Base-by-base conservation (phyloP, 2,113 vertebrate species). In the Oceanodroma tethys region DNA sequence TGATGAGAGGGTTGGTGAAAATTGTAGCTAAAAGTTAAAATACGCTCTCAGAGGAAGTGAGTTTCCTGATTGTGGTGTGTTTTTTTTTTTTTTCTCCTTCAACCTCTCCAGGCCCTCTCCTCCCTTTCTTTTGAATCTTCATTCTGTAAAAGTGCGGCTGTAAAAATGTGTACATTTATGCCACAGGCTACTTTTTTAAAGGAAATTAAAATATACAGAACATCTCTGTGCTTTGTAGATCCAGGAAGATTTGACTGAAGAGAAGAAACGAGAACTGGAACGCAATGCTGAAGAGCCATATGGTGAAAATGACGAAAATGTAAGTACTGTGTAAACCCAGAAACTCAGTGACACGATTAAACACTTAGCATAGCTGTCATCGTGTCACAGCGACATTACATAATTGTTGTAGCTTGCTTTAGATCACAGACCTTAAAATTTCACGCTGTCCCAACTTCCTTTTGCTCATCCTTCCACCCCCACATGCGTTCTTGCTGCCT, bases 171-270 rank as follows among this genome's bases (percentile, higher is more conserved):
- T 40, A 20, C 21, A 2, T 34, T 30, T 22, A 11, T 48, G 58
- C 38, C 72, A 29, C 38, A 36, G 66, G 45, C 71, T 48, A 4
- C 65, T 72, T n/a, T 56, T 55, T 18, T 32, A 40, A 60, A 73
- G 78, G 58, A 19, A 79, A 5, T 68, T 8, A 38, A 81, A 87
- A 29, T 30, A 9, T 0, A 12, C 7, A 53, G 53, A 74, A 30
- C 43, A 11, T 80, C 25, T 95, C 50, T 95, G 18, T 94, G 88
- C 60, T 93, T 76, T 96, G 42, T 93, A 99, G 99, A 98, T 98
- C 55, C 99, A 99, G 97, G 99, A 99, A 88, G 99, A 99, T 90
- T 88, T 99, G 84, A 98, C 98, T 34, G 99, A 98, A n/a, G 99
- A 98, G 79, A 98, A 98, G 92, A 99, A 99, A 95, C 95, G 94